Evolutionary conservation across 2,888 invertebrate genomes (phyloP), one percentile per base, ranked within the genome.

Genomic region (Mythimna pallens): DNA sequence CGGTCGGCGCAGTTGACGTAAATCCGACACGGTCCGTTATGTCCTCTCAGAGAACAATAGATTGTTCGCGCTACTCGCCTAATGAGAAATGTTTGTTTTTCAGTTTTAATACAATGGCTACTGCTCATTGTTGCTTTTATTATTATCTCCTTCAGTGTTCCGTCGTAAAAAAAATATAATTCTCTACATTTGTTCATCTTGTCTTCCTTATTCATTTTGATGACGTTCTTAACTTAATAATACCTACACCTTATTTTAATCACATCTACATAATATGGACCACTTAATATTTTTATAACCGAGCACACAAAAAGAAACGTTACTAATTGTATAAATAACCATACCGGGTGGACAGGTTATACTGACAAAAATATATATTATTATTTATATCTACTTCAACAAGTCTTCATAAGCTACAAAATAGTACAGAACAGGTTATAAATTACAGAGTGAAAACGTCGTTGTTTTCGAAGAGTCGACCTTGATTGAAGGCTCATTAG

Each of bases 401-500:
- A 64, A 68, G 17, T 63, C 62, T 66, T 66, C 30, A 77, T 66
- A 77, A 66, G 80, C 59, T 75, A 74, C 72, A 81, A 63, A 83
- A 83, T 84, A 73, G 77, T 84, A 83, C 85, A 87, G 88, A 88
- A 84, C 86, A 80, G 85, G 84, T 86, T 90, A 89, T 91, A 92
- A 92, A 91, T 92, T 89, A 82, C 30, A 79, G 50, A 90, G 88
- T 87, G 82, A 86, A 88, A 84, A 88, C 88, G 83, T 88, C 87
- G 88, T 86, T 85, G 89, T 81, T 89, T 89, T 87, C 89, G 86
- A 90, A 87, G 88, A 90, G 84, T 89, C 92, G 94, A 94, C 95
- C 95, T 96, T 95, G 95, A 96, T 95, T 95, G 95, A 95, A 95
- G 94, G 92, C 94, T 94, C 94, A 95, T 95, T 95, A 95, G 92